Conservation (phyloP, 2,797 vertebrate species). For the Corythornis leucogaster region DNA sequence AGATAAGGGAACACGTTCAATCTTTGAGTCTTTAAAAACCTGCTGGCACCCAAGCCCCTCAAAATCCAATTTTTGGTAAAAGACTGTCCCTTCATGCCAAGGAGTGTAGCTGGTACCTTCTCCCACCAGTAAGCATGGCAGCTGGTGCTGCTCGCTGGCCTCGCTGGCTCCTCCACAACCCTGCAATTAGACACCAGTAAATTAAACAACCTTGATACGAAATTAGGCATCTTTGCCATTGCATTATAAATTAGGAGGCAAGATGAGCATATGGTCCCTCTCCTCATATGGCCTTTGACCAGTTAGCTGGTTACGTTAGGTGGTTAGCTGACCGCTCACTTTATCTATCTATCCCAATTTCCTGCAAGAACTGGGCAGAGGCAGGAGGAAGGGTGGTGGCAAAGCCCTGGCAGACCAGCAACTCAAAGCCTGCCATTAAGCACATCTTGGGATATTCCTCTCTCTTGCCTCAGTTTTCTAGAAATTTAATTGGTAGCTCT, state of each 20-base stretch:
- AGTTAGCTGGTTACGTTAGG: no score
- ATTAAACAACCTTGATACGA: neutral
- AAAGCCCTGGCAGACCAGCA: neutral
- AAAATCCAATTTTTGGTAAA: neutral
- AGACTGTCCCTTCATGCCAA: rapidly evolving
- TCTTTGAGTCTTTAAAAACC: neutral
- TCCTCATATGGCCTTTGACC: neutral
- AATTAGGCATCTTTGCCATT: neutral
- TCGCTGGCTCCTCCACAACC: neutral
- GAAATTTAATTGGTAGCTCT: neutral
- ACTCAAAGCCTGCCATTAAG: rapidly evolving
- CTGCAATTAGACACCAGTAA: neutral
- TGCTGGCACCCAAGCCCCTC: neutral
- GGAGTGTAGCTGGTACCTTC: rapidly evolving
- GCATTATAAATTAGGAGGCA: neutral
- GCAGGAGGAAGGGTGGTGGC: neutral
- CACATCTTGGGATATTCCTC: neutral
- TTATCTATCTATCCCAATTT: neutral
- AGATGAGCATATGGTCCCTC: neutral
- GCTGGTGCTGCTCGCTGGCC: neutral
- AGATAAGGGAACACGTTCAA: neutral
- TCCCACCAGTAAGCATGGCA: rapidly evolving
- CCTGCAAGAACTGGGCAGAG: neutral
- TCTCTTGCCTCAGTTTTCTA: neutral
- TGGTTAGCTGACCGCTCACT: neutral